Percentiles rank a stretch among this genome's conserved stretches.
Evolutionary conservation across 1,140 invertebrate species (phyloP).

Genomic region (Anthonomus grandis): DNA sequence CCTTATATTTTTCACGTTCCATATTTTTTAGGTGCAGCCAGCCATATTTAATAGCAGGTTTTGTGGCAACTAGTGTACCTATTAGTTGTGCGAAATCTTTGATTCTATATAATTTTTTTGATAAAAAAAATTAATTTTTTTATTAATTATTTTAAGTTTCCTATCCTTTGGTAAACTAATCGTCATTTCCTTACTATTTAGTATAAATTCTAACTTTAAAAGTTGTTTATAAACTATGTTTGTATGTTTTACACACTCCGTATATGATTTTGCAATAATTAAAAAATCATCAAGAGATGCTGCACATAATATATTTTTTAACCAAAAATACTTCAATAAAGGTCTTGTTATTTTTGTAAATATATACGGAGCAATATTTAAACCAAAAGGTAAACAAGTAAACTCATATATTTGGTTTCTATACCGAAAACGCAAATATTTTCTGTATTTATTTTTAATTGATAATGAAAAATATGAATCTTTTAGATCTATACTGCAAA

Average conservation of each 20-base stretch:
- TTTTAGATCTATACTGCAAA: no score
- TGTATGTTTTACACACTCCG: background rate
- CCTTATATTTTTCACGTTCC: slow-evolving; percentile 1
- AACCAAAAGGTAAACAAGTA: background rate
- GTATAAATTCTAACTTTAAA: background rate
- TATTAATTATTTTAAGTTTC: background rate
- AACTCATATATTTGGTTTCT: background rate
- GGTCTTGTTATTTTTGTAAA: slow-evolving; percentile 4
- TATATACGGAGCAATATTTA: no score
- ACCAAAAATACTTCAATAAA: background rate
- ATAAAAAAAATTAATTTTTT: background rate
- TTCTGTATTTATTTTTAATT: background rate
- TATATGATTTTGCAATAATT: background rate
- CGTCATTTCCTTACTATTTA: slow-evolving; percentile 2
- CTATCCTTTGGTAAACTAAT: background rate
- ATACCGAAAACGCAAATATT: background rate
- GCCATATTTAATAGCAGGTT: background rate
- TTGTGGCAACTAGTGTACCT: slow-evolving; percentile 1
- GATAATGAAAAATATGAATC: background rate
- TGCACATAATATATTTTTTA: background rate
- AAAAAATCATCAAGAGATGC: slow-evolving; percentile 4
- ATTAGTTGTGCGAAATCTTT: background rate
- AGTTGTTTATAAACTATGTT: background rate
- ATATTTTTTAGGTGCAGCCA: slow-evolving; percentile 1
- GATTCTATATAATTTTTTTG: background rate